Conservation (phyloP, 2,888 invertebrate species). For the Orchesellides sinensis region DNA sequence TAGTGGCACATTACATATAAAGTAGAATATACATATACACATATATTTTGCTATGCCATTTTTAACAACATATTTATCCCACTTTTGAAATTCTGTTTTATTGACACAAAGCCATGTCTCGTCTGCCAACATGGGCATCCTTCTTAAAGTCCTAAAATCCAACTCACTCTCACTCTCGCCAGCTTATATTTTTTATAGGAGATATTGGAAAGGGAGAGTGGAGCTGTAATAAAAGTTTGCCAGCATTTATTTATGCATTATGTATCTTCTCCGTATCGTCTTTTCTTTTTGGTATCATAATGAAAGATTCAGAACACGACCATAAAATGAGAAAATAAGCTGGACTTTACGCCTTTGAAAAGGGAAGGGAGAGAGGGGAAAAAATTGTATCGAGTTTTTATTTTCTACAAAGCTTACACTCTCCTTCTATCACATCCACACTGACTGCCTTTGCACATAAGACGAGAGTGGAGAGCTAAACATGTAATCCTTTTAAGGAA, state of each 20-base stretch:
- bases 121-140: too few species aligned
- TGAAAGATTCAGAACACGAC: conserved; percentile 52
- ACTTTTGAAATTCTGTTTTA: too few species aligned
- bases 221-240: conserved; percentile 13
- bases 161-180: too few species aligned
- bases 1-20: too few species aligned
- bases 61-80: too few species aligned
- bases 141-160: too few species aligned
- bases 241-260: conserved; percentile 58
- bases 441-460: too few species aligned
- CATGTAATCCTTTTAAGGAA: conserved; percentile 17
- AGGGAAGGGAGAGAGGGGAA: neutral
- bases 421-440: too few species aligned
- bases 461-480: too few species aligned
- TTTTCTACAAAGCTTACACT: neutral
- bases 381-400: neutral
- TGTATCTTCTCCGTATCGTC: conserved; percentile 8
- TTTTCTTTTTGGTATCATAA: neutral
- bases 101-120: too few species aligned
- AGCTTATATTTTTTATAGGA: neutral
- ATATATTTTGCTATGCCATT: too few species aligned
- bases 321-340: conserved; percentile 73
- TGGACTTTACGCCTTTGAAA: conserved; percentile 72
- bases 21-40: too few species aligned
- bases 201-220: neutral